Evolutionary conservation across 2,888 invertebrate genomes (phyloP).

Genomic region (Hirtodrosophila cameraria): DNA sequence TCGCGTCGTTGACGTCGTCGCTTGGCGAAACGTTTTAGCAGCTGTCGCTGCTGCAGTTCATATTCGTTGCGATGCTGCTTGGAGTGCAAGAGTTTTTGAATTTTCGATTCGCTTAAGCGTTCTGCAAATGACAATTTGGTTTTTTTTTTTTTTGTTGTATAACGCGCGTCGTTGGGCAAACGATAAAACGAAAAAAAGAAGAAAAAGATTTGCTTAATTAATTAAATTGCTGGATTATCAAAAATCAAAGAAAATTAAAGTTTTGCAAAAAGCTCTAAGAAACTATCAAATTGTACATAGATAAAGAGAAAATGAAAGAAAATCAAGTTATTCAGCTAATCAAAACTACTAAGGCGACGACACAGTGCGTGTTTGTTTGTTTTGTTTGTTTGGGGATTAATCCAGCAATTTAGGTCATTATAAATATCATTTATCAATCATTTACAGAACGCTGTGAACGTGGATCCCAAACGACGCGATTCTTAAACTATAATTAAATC

Average conservation of each 20-base stretch:
- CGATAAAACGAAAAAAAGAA: conserved; percentile 73
- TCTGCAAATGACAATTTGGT: conserved; percentile 78
- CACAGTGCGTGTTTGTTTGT: conserved; percentile 55
- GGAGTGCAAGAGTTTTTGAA: conserved; percentile 78
- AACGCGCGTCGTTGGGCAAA: conserved; percentile 64
- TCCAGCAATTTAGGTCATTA: conserved; percentile 71
- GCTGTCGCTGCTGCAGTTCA: conserved; percentile 41
- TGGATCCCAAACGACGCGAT: conserved; percentile 30
- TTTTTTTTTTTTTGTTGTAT: conserved; percentile 25
- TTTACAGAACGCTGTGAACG: conserved; percentile 60
- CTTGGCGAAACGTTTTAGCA: conserved; percentile 33
- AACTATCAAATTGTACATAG: conserved; percentile 26
- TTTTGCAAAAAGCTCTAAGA: conserved; percentile 43
- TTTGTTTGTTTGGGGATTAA: conserved; percentile 42
- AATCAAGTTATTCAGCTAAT: conserved; percentile 10
- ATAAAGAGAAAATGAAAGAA: conserved; percentile 17
- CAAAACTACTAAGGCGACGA: conserved; percentile 62
- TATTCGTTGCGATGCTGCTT: conserved; percentile 74
- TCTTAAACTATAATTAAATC: conserved; percentile 33
- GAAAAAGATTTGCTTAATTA: conserved; percentile 71
- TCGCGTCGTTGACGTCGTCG: conserved; percentile 15
- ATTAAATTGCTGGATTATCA: conserved; percentile 83
- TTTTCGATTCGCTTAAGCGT: conserved; percentile 82
- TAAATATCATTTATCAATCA: conserved; percentile 40
- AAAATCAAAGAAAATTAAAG: conserved; percentile 48